Evolutionary conservation across 2,113 vertebrate genomes (phyloP).

Genomic region (Oncorhynchus kisutch): DNA sequence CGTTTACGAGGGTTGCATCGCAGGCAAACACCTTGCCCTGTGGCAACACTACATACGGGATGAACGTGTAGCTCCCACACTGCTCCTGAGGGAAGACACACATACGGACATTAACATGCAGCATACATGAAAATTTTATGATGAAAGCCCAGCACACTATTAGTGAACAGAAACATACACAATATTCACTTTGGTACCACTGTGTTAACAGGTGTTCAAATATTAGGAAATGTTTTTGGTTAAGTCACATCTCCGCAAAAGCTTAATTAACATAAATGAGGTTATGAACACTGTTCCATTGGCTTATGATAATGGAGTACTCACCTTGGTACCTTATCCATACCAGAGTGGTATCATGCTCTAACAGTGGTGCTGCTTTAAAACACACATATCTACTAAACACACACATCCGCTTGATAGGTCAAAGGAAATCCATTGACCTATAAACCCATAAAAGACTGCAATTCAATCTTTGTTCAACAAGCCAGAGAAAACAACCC

Average conservation of each 20-base stretch:
- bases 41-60: constrained; percentile 82
- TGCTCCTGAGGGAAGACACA: constrained; percentile 73
- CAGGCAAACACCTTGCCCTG: constrained; percentile 84
- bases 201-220: too few species aligned
- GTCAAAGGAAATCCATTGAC: not conserved
- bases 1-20: constrained; percentile 68
- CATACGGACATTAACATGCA: not conserved
- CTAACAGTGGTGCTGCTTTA: not conserved
- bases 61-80: constrained; percentile 83
- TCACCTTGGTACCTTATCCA: not conserved
- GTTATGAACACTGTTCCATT: not conserved
- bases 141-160: too few species aligned
- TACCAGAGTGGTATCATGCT: not conserved
- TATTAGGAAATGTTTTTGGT: too few species aligned
- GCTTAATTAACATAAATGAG: not conserved
- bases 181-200: too few species aligned
- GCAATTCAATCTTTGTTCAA: not conserved
- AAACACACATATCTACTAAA: not conserved
- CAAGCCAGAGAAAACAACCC: not conserved
- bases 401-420: not conserved
- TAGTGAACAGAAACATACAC: not conserved
- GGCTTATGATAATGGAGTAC: not conserved
- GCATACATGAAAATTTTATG: not conserved
- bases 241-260: too few species aligned
- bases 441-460: not conserved